A percentile compares a stretch with the other conserved stretches of the same genome.
phyloP scores from a whole-genome alignment of 2,888 invertebrate species.

The Heliconius ethilla region DNA sequence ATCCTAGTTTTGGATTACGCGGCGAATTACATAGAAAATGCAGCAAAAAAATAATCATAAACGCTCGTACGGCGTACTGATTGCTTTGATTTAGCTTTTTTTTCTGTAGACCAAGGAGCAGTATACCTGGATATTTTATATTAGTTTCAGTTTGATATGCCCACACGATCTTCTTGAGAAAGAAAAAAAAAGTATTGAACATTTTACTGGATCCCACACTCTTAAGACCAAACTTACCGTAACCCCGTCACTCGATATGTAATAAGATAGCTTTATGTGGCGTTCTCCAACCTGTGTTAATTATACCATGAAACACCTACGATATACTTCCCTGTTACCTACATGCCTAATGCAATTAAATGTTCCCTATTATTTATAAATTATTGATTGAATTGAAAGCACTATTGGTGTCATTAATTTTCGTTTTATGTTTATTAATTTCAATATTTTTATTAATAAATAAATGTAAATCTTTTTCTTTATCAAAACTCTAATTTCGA shows the following conservation, averaged over 20 bases:
- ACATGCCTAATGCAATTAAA: slow-evolving; percentile 37
- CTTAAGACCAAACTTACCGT: neutral
- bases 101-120: neutral
- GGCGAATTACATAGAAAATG: no score
- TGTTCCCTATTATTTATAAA: slow-evolving; percentile 18
- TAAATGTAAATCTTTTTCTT: neutral
- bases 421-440: neutral
- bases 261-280: slow-evolving; percentile 75
- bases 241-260: slow-evolving; percentile 50
- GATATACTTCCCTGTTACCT: slow-evolving; percentile 44
- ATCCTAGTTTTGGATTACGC: no score
- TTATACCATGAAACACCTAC: slow-evolving; percentile 50
- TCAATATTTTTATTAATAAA: slow-evolving; percentile 3
- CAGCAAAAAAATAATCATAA: no score
- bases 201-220: neutral
- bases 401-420: neutral
- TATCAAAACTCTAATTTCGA: neutral
- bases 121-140: no score
- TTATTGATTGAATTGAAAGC: no score
- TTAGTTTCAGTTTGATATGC: no score
- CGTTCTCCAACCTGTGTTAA: slow-evolving; percentile 58
- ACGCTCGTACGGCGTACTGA: no score
- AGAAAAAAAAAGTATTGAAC: neutral
- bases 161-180: no score
- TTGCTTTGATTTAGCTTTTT: no score